phyloP scores from a whole-genome alignment of 2,113 vertebrate genomes.

The Thryonomys swinderianus region DNA sequence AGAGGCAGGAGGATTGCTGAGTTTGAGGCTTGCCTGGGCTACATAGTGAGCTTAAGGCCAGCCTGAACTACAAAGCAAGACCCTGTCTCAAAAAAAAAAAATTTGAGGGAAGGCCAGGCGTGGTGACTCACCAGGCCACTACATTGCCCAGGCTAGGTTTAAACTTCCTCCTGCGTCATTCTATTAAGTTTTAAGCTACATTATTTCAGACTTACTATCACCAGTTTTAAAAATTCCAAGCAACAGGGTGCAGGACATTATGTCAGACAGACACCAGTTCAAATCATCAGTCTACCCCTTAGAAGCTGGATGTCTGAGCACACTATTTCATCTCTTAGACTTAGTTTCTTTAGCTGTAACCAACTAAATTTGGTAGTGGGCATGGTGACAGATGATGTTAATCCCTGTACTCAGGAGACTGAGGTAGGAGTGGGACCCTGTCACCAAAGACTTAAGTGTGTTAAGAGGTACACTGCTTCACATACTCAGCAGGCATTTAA shows the following conservation, averaged over 20 bases:
- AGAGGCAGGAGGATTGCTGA: too few species aligned
- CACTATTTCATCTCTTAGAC: not conserved
- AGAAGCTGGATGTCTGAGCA: not conserved
- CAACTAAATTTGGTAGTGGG: not conserved
- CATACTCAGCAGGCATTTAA: slow-evolving; percentile 5
- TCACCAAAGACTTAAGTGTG: not conserved
- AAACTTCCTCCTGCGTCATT: not conserved
- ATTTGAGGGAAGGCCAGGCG: too few species aligned
- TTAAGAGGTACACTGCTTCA: not conserved
- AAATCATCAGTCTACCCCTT: not conserved
- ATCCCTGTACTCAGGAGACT: not conserved
- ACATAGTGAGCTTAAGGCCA: too few species aligned
- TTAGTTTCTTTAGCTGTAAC: slow-evolving; percentile 9
- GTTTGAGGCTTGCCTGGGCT: too few species aligned
- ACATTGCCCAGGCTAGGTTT: not conserved
- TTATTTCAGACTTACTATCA: slow-evolving; percentile 5
- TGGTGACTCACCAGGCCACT: too few species aligned
- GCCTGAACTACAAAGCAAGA: too few species aligned
- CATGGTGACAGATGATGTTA: not conserved
- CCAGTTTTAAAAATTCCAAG: slow-evolving; percentile 45
- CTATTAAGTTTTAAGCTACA: not conserved
- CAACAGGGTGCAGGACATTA: not conserved
- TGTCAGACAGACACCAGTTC: not conserved
- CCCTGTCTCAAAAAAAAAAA: too few species aligned
- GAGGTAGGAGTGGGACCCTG: not conserved